Evolutionary conservation across 2,888 invertebrate species (phyloP).

Genomic region (Napeogenes sylphis): DNA sequence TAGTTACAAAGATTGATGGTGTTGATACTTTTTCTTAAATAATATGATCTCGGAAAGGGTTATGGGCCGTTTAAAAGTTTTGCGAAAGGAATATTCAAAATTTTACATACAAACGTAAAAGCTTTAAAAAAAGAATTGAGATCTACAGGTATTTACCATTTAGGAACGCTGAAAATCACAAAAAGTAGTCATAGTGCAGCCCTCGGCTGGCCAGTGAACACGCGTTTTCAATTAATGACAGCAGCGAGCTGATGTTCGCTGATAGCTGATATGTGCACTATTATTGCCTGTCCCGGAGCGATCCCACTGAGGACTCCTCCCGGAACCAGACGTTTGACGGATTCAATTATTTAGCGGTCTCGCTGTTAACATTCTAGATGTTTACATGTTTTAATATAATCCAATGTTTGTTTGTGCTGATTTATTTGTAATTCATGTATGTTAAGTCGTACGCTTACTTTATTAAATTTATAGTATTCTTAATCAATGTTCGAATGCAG

Average conservation of each 20-base stretch:
- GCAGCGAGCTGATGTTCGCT: conserved; percentile 43
- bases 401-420: conserved; percentile 3
- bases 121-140: neutral
- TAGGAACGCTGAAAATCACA: conserved; percentile 1
- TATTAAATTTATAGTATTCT: neutral
- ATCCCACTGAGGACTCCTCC: conserved; percentile 27
- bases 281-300: conserved; percentile 31
- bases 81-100: neutral
- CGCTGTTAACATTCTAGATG: conserved; percentile 15
- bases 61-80: neutral
- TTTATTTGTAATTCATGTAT: conserved; percentile 5
- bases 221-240: conserved; percentile 57
- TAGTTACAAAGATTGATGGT: too few relatives aligned
- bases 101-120: too few relatives aligned
- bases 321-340: conserved; percentile 29
- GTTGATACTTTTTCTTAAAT: too few relatives aligned
- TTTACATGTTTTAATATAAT: conserved; percentile 13
- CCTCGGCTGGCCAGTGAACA: conserved; percentile 36
- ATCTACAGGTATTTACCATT: conserved; percentile 16
- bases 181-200: conserved; percentile 3
- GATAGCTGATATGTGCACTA: conserved; percentile 48
- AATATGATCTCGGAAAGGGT: neutral
- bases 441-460: neutral
- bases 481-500: neutral
- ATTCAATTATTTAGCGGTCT: conserved; percentile 27